Evolutionary conservation across 2,797 vertebrate species (phyloP), one percentile per base, ranked within the genome.

Genomic region (Pelodytes ibericus): DNA sequence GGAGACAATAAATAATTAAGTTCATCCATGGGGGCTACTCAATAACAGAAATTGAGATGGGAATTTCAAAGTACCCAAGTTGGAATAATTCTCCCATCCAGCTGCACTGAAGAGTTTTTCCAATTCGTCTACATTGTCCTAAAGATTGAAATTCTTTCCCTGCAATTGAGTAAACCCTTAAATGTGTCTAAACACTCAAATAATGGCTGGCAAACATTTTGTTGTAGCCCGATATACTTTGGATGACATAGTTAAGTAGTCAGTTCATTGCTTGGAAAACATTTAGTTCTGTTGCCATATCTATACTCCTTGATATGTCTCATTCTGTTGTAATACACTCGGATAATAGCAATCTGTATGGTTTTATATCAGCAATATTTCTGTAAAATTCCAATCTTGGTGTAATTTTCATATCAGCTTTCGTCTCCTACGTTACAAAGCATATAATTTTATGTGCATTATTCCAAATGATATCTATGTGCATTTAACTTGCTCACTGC

Each of bases 401-500:
- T 53, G 49, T 53, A 10, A 22, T 53, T 53, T 53, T 53, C n/a
- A 24, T 22, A 53, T 53, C 49, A 22, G 49, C 49, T 22, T n/a
- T 53, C 49, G 8, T 53, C 49, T 11, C 1, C 49, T 4, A 53
- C n/a, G 49, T 24, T 53, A 22, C 49, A 22, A 53, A 44, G 41
- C 41, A 16, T 53, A 53, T 53, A 5, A 53, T 53, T 53, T 53
- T 53, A 53, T 22, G 20, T 53, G 20, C 49, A 53, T 53, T 53
- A 53, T 53, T 7, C 8, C 16, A 20, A 53, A 22, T 53, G 20
- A 53, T 53, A 53, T 20, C 49, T 53, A 20, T 7, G 24, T 24
- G 49, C 49, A 20, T 53, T 53, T 53, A 53, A 20, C 49, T 24
- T 53, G 49, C n/a, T 53, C 24, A 53, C n/a, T 53, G 49, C 49